Evolutionary conservation across 64 coral and sea anemone genomes (phyloP).

Genomic region (Stichodactyla helianthus): DNA sequence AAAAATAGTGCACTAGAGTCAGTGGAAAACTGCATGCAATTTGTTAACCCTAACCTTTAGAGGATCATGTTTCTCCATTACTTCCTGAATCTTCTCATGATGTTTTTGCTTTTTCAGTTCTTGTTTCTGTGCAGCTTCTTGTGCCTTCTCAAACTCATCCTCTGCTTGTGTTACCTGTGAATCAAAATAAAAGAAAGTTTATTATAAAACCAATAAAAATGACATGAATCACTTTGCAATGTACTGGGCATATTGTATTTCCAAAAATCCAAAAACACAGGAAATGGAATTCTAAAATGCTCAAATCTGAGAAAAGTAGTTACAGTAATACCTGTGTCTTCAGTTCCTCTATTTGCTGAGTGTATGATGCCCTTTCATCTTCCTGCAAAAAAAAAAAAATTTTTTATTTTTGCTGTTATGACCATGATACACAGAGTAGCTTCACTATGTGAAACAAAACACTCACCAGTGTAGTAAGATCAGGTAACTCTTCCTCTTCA

Average conservation of each 20-base stretch:
- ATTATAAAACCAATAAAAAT: not conserved
- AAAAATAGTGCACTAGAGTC: too few species aligned
- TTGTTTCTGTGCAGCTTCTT: slow-evolving; percentile 52
- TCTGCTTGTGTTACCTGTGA: slow-evolving; percentile 35
- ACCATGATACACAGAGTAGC: not conserved
- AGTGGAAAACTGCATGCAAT: too few species aligned
- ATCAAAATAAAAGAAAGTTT: not conserved
- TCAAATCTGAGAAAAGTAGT: not conserved
- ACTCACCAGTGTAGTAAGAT: slow-evolving; percentile 85
- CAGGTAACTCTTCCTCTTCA: slow-evolving; percentile 81
- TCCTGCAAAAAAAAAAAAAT: slow-evolving; percentile 32
- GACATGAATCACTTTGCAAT: too few species aligned
- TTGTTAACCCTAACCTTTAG: slow-evolving; percentile 29
- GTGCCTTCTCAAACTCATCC: slow-evolving; percentile 46
- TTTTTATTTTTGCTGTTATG: not conserved
- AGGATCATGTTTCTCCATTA: slow-evolving; percentile 72
- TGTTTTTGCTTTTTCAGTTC: slow-evolving; percentile 55
- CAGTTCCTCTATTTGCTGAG: slow-evolving; percentile 44
- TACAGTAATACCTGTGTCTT: slow-evolving; percentile 33
- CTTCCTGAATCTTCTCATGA: slow-evolving; percentile 62
- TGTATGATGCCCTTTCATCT: slow-evolving; percentile 44
- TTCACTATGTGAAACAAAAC: not conserved
- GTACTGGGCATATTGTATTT: too few species aligned
- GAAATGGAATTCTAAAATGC: too few species aligned
- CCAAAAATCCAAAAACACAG: too few species aligned